A percentile compares a stretch with the other conserved stretches of the same genome.
Conservation (phyloP, 2,797 vertebrate species). For the Chelon auratus region DNA sequence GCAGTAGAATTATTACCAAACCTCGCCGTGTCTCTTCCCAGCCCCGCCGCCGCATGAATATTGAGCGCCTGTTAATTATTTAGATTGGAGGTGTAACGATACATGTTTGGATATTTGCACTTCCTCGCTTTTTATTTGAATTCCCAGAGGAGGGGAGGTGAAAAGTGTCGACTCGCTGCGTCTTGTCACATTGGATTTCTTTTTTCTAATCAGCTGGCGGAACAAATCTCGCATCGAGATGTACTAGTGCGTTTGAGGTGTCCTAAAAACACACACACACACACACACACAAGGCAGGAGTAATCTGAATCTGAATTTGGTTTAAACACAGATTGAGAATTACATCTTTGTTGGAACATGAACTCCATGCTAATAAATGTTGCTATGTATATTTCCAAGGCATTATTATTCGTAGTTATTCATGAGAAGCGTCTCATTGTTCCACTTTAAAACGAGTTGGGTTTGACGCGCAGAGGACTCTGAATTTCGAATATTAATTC, state of each 20-base stretch:
- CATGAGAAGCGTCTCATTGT: background rate
- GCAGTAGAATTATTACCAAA: conserved; percentile 14
- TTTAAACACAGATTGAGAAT: conserved; percentile 30
- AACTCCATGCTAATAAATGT: conserved; percentile 11
- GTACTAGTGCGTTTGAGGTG: conserved; percentile 42
- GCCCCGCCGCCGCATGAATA: conserved; percentile 42
- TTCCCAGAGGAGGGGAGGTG: conserved; percentile 62
- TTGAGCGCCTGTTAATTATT: conserved; percentile 68
- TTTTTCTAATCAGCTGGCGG: conserved; percentile 53
- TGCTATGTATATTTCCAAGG: background rate
- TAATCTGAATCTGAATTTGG: conserved; percentile 16
- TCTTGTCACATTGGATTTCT: conserved; percentile 18
- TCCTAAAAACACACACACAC: conserved; percentile 14
- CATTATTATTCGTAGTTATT: background rate
- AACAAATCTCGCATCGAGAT: conserved; percentile 74
- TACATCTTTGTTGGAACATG: conserved; percentile 32
- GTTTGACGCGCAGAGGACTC: conserved; percentile 20
- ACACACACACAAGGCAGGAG: background rate
- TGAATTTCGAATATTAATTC: conserved; percentile 33
- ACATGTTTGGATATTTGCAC: conserved; percentile 70
- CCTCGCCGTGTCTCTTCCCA: conserved; percentile 4
- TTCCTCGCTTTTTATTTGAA: conserved; percentile 66
- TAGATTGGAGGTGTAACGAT: conserved; percentile 60
- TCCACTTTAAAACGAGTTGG: conserved; percentile 9
- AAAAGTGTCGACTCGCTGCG: conserved; percentile 21